Evolutionary conservation across 2,888 invertebrate genomes (phyloP).

Genomic region (Platynereis dumerilii): DNA sequence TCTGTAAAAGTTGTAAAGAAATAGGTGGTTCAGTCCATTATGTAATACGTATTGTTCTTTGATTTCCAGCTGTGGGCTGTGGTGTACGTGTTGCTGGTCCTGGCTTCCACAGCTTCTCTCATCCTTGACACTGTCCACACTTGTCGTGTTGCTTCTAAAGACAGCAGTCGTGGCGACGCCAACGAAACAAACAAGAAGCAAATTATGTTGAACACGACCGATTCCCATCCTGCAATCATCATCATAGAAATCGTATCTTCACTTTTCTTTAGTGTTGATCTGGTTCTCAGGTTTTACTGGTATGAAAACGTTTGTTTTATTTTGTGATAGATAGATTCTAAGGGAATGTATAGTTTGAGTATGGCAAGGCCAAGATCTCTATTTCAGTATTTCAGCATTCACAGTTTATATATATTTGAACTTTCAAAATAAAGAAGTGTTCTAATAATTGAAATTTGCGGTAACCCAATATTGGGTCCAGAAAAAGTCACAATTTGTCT

Average conservation of each 20-base stretch:
- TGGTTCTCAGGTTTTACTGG: not conserved
- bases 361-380: too few species aligned
- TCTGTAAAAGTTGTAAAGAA: too few species aligned
- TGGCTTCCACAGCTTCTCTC: not conserved
- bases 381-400: too few species aligned
- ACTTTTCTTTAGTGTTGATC: slow-evolving; percentile 5
- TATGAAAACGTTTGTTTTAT: too few species aligned
- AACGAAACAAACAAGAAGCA: slow-evolving; percentile 1
- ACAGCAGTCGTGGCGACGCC: not conserved
- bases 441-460: too few species aligned
- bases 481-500: too few species aligned
- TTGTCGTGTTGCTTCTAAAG: not conserved
- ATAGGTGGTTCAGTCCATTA: too few species aligned
- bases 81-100: not conserved
- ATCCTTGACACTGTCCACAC: not conserved
- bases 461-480: too few species aligned
- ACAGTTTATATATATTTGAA: too few species aligned
- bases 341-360: too few species aligned
- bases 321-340: too few species aligned
- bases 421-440: too few species aligned
- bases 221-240: slow-evolving; percentile 1
- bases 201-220: not conserved
- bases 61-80: not conserved
- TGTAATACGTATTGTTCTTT: not conserved
- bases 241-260: not conserved